phyloP scores from a whole-genome alignment of 2,797 vertebrate genomes.

The Coregonus suidteri region DNA sequence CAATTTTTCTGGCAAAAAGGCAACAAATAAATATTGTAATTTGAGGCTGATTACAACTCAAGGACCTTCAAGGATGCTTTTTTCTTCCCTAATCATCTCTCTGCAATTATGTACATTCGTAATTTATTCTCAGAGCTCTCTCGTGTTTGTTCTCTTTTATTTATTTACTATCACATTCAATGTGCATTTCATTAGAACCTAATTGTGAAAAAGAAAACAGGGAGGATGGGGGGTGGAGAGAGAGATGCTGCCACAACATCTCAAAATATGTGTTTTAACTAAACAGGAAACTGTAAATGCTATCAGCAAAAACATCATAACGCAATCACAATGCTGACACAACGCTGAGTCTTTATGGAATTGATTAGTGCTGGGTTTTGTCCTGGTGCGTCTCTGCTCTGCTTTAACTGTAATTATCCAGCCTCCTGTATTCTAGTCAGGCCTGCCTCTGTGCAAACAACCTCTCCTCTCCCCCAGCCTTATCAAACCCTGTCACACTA shows the following conservation, averaged over 20 bases:
- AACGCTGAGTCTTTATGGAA: slow-evolving; percentile 45
- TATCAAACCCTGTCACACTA: slow-evolving; percentile 53
- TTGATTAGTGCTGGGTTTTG: slow-evolving; percentile 50
- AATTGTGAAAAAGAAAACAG: slow-evolving; percentile 44
- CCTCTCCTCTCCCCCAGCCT: slow-evolving; percentile 40
- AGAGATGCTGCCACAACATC: slow-evolving; percentile 27
- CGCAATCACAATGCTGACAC: slow-evolving; percentile 36
- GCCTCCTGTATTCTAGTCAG: slow-evolving; percentile 47
- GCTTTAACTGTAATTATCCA: slow-evolving; percentile 53
- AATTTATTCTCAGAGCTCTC: slow-evolving; percentile 63
- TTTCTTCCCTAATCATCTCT: slow-evolving; percentile 68
- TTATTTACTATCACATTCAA: slow-evolving; percentile 64
- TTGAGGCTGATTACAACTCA: slow-evolving; percentile 72
- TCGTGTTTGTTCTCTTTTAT: slow-evolving; percentile 55
- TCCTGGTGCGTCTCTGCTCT: slow-evolving; percentile 45
- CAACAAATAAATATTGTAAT: slow-evolving; percentile 70
- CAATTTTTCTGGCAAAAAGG: slow-evolving; percentile 10
- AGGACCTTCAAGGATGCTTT: slow-evolving; percentile 72
- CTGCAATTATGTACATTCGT: slow-evolving; percentile 70
- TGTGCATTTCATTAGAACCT: slow-evolving; percentile 71
- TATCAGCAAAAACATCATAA: slow-evolving; percentile 32
- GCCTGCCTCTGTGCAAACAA: slow-evolving; percentile 36
- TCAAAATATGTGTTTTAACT: slow-evolving; percentile 41
- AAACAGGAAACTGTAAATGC: slow-evolving; percentile 48
- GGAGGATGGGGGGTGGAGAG: neutral